These are phyloP conservation scores for Clarias platycephalus DNA, from an alignment of 2,797 vertebrate species.

Conservation along the genomic window DNA sequence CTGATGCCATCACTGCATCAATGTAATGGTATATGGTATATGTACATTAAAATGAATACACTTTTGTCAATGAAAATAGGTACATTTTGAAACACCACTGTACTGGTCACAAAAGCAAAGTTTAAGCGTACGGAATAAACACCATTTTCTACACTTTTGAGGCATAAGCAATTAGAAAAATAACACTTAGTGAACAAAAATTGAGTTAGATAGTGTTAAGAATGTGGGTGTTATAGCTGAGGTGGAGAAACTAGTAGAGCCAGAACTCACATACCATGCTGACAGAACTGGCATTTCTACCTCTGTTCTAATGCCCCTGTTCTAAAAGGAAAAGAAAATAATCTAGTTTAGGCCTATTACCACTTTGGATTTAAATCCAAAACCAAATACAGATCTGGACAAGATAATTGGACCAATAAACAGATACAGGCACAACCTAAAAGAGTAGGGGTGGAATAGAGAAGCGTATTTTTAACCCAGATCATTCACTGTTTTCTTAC, in stretches of 20 bases:
- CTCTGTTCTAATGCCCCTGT: background rate
- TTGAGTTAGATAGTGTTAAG: background rate
- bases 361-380: background rate
- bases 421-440: background rate
- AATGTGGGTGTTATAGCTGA: background rate
- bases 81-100: background rate
- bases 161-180: background rate
- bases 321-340: background rate
- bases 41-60: too few species aligned
- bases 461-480: background rate
- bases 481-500: slow-evolving; percentile 17
- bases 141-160: background rate
- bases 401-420: background rate
- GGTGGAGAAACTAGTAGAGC: background rate
- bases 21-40: too few species aligned
- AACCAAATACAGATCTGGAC: background rate
- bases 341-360: background rate
- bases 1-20: background rate
- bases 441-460: background rate
- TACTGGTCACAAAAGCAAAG: too few species aligned
- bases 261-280: background rate
- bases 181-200: background rate
- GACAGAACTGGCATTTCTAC: background rate
- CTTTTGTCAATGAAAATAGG: too few species aligned
- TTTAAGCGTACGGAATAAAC: background rate